Evolutionary conservation across 2,797 vertebrate genomes (phyloP), one percentile per base, ranked within the genome.

Genomic region (Myripristis murdjan): DNA sequence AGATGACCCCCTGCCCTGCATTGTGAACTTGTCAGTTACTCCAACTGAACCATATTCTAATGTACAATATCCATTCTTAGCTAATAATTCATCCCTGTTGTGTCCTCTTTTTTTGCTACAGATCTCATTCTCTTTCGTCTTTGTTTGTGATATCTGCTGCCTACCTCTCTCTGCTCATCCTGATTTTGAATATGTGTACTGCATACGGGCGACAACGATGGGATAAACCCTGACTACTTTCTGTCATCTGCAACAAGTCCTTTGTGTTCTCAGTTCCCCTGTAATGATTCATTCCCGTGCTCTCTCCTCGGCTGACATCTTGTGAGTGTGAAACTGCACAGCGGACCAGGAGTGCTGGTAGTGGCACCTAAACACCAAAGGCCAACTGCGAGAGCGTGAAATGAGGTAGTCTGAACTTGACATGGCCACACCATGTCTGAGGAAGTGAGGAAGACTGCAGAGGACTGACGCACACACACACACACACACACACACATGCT

Each of bases 1-100:
- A 74, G 83, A 80, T 88, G 89, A 91, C 91, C 83, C 62, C 63
- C 51, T 55, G 77, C 60, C 88, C 88, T 54, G 64, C 64, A 90
- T 89, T 91, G 87, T 91, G 87, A 91, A 91, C 90, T 89, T 89
- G 87, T 90, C 89, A 88, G 86, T 89, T 87, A 79, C 54, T 64
- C 73, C 31, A 49, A 75, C 81, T 82, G 66, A 87, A 86, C 77
- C 66, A 70, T 52, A 83, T 82, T 85, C 43, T 77, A 73, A 81
- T 73, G 60, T 75, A 80, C 60, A 82, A 51, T 44, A 49, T 82
- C 68, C 61, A 73, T 66, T 81, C 67, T 37, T 22, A 59, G 61
- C 60, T 62, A 72, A 70, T 73, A 72, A 52, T 44, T 23, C 53
- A n/a, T 59, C 22, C 75, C 64, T 73, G 14, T 66, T 57, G 24